Evolutionary conservation across 92 coral and sea anemone genomes (phyloP), one percentile per base, ranked within the genome.

Genomic region (Epizoanthus scotinus): DNA sequence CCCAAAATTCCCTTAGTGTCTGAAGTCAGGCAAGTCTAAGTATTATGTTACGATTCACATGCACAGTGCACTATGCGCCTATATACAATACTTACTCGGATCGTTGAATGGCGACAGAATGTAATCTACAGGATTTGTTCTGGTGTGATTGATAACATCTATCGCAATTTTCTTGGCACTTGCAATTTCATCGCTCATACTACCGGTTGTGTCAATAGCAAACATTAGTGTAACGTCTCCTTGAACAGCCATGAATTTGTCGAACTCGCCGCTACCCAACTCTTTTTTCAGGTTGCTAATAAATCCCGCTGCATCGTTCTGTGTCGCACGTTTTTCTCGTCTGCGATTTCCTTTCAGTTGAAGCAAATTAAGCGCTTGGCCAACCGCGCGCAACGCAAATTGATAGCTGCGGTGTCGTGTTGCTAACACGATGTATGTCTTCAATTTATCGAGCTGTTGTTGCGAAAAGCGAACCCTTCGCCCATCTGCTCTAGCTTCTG

Each of bases 151-250:
- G 14, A 95, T 74, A 50, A 94, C 92, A 42, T 92, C 98, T 19
- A 85, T 80, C 7, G 97, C 97, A 17, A 94, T 88, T 47, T 86
- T 88, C 75, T 90, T 92, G 5, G 97, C 93, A 8, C 91, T 88
- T 0, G 82, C 83, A 17, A 95, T 95, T 18, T 95, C 98, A 0
- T 81, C 85, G 0, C 67, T 18, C 98, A 95, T 95, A 56, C 98
- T 95, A 28, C 97, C 98, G 13, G 97, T 95, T 12, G 95, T 85
- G 67, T 95, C 98, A 36, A 95, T 95, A 14, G 91, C 98, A 83
- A 94, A 94, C 93, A 91, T 91, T 36, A 94, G 79, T 0, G 98
- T 92, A 22, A 92, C 98, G 61, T 94, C 97, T 19, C 98, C 98
- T 67, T 90, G 91, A 12, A 94, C 89, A 29, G 93, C 96, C 94